Base-by-base conservation (phyloP, 2,797 vertebrate species). In the Ambastaia sidthimunki region DNA sequence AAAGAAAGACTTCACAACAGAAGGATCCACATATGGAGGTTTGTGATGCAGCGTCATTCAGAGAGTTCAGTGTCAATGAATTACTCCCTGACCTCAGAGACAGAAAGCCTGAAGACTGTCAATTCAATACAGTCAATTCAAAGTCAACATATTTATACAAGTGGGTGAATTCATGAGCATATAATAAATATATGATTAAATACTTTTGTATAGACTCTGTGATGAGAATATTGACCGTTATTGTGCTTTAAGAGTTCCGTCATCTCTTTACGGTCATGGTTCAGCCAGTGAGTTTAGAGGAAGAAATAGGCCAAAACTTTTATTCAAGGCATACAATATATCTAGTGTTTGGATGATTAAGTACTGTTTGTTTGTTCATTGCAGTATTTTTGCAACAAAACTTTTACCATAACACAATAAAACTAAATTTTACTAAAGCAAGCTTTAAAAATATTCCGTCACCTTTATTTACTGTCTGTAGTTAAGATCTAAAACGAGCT, bases 221-320 rank as follows among this genome's bases (percentile, higher is more conserved):
- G 9, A 41, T 60, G 78, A 48, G 18, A 57, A 18, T 74, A 44
- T 16, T 41, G 60, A 71, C 19, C 52, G 44, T 66, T 34, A 59
- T 59, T 28, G 76, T 65, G 86, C 9, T 89, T 72, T 25, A 83
- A 96, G 95, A 83, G 91, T 96, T 57, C 95, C 95, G 2, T n/a
- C 89, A 19, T 89, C 89, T 0, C 91, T 96, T 76, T 96, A 94
- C 85, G 95, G 95, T 71, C 93, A 94, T 62, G 93, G 94, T 59
- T 94, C 94, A 3, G 85, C 94, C 44, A 91, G 94, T 71, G 93
- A 94, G 82, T 96, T 96, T 84, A 91, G 89, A 91, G 92, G 92
- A 44, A 92, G 81, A 96, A 94, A 87, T 94, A 82, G 92, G 69
- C 57, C 50, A 66, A 76, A 16, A 7, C 23, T 65, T 80, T 65